Evolutionary conservation across 2,888 invertebrate genomes (phyloP).

Genomic region (Eupithecia subumbrata): DNA sequence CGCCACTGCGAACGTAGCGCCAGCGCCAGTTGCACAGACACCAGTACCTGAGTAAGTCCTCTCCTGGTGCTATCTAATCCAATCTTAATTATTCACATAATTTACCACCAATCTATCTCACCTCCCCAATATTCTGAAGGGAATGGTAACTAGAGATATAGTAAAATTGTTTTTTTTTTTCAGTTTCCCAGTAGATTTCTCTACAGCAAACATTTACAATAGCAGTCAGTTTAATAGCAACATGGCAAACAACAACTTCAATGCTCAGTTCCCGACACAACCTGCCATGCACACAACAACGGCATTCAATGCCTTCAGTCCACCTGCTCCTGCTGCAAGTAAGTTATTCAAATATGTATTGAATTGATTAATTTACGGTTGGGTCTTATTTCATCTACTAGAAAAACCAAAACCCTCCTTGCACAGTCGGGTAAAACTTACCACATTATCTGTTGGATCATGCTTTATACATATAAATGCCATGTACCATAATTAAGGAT

Average conservation of each 20-base stretch:
- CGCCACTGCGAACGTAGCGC: slow-evolving; percentile 53
- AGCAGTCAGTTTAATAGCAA: slow-evolving; percentile 80
- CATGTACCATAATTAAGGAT: too few relatives aligned
- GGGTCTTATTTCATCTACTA: not conserved
- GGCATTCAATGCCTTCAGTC: slow-evolving; percentile 65
- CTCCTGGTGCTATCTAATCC: not conserved
- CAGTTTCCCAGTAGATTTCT: slow-evolving; percentile 89
- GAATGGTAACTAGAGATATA: not conserved
- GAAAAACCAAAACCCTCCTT: not conserved
- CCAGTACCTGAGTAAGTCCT: slow-evolving; percentile 76
- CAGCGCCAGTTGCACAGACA: slow-evolving; percentile 43
- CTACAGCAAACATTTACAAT: slow-evolving; percentile 88
- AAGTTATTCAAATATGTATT: slow-evolving; percentile 49
- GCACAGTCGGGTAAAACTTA: not conserved
- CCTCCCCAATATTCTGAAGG: not conserved
- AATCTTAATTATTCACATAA: not conserved
- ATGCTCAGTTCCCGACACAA: slow-evolving; percentile 51
- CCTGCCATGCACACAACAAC: slow-evolving; percentile 74
- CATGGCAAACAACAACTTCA: slow-evolving; percentile 67
- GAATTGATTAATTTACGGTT: not conserved
- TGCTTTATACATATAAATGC: too few relatives aligned
- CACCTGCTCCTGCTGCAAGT: slow-evolving; percentile 63
- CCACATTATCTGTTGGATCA: not conserved
- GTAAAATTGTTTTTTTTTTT: slow-evolving; percentile 46
- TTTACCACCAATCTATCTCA: not conserved